Evolutionary conservation across 2,888 invertebrate genomes (phyloP).

Genomic region (Metacarcinus magister): DNA sequence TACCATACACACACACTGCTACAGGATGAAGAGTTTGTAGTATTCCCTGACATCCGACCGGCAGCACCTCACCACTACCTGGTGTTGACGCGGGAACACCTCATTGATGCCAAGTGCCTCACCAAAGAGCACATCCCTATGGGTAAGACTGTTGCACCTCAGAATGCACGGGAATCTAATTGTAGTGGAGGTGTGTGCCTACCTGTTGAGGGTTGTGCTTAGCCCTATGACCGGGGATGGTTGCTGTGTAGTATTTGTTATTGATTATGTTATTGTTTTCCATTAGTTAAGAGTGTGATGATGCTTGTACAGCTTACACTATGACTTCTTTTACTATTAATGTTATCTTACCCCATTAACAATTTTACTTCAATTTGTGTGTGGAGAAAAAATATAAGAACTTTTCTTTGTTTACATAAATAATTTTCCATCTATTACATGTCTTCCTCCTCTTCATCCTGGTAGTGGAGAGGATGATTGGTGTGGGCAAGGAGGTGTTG

Average conservation of each 20-base stretch:
- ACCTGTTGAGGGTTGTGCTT: neutral
- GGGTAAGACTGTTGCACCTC: constrained; percentile 52
- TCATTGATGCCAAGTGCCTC: constrained; percentile 86
- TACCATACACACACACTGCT: neutral
- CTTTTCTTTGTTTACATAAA: neutral
- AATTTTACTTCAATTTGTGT: neutral
- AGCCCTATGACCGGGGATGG: neutral
- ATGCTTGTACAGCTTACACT: neutral
- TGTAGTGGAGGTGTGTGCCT: neutral
- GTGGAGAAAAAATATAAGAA: neutral
- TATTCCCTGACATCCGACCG: constrained; percentile 93
- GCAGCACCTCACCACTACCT: constrained; percentile 92
- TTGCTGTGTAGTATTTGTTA: neutral
- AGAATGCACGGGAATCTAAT: neutral
- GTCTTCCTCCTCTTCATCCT: constrained; percentile 82
- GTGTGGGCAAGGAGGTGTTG: constrained; percentile 86
- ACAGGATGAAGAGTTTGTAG: constrained; percentile 85
- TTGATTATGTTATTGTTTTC: neutral
- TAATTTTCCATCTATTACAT: neutral
- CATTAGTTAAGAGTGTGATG: neutral
- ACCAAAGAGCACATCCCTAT: constrained; percentile 69
- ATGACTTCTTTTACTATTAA: neutral
- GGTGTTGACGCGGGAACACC: constrained; percentile 91
- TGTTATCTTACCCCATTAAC: neutral
- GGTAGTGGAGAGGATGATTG: constrained; percentile 90